Base-by-base conservation (phyloP, 2,888 invertebrate genomes). In the Neoascia interrupta region DNA sequence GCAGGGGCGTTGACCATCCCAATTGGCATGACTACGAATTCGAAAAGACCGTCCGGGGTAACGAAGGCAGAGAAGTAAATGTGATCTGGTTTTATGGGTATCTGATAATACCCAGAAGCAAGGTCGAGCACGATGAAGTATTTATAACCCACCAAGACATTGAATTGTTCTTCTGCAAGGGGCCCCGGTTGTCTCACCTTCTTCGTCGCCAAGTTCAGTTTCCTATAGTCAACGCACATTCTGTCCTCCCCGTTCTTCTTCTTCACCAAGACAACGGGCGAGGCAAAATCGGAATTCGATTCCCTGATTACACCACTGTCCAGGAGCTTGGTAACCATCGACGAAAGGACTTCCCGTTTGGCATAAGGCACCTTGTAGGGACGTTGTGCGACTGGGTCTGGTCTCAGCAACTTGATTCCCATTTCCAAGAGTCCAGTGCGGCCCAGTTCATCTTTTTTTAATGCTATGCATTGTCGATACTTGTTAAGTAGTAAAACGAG, bases 51-150 rank as follows among this genome's bases (percentile, higher is more conserved):
- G 39, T 66, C 72, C 10, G 28, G 36, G 0, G 83, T 85, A 1
- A 82, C 81, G 16, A 85, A 83, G 0, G 83, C 83, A 0, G 84
- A 85, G 26, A 83, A 83, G 1, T 28, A 56, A 3, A 80, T 79
- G 37, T 83, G 82, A 6, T 47, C 34, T 34, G 43, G 34, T 16
- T 43, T 37, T 1, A 73, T 23, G 10, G n/a, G n/a, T n/a, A n/a
- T n/a, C n/a, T n/a, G n/a, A n/a, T n/a, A n/a, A n/a, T n/a, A n/a
- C n/a, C n/a, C n/a, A n/a, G n/a, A n/a, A n/a, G n/a, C n/a, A n/a
- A n/a, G n/a, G n/a, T n/a, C n/a, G n/a, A n/a, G n/a, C 1, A 41
- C 63, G 0, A 49, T 56, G 18, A 49, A 76, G n/a, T 51, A 58
- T 13, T 49, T 39, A 34, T 58, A 51, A 1, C 64, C 69, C 10